Conservation (phyloP, 2,797 vertebrate genomes). For the Parambassis ranga region DNA sequence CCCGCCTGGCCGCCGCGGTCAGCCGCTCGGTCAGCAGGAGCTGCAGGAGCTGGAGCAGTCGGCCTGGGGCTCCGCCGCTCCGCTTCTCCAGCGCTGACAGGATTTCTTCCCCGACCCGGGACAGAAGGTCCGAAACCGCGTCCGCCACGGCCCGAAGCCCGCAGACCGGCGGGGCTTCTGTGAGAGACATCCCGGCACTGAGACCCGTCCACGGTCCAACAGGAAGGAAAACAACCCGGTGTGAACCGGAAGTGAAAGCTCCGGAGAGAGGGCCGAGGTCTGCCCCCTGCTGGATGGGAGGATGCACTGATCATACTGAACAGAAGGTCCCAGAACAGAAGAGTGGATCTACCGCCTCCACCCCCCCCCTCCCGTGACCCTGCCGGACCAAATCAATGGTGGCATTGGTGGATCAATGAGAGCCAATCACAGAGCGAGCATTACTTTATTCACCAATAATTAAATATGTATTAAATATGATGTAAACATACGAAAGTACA, state of each 20-base stretch:
- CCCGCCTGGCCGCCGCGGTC: constrained; percentile 8
- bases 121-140: constrained; percentile 35
- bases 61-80: not conserved
- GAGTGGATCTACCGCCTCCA: too few species aligned
- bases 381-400: too few species aligned
- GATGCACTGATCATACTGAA: accelerated
- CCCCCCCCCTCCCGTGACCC: too few species aligned
- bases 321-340: not conserved
- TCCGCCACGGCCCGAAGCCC: constrained; percentile 15
- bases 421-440: too few species aligned
- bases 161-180: not conserved
- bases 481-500: too few species aligned
- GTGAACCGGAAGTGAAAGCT: too few species aligned
- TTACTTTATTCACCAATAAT: too few species aligned
- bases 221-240: constrained; percentile 16
- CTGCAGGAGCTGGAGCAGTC: constrained; percentile 1
- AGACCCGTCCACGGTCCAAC: not conserved
- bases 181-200: constrained; percentile 9
- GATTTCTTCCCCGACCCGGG: constrained; percentile 22
- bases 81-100: constrained; percentile 19
- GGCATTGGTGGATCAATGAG: too few species aligned
- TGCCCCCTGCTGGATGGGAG: constrained; percentile 24
- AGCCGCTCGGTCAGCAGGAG: constrained; percentile 28
- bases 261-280: not conserved
- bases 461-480: too few species aligned